phyloP scores from a whole-genome alignment of 2,888 invertebrate species.

The Coenonympha glycerion region DNA sequence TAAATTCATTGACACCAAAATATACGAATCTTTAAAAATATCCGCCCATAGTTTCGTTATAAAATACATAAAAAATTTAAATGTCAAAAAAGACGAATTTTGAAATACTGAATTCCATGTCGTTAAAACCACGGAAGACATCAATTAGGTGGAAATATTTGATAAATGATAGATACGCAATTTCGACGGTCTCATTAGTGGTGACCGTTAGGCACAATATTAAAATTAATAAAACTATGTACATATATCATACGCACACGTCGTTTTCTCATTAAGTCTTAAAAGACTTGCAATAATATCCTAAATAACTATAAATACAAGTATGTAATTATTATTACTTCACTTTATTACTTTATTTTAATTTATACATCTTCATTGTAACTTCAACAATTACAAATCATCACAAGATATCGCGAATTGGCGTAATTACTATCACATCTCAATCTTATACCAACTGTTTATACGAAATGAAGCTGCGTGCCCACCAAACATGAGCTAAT shows the following conservation, averaged over 20 bases:
- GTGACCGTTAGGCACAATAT: neutral
- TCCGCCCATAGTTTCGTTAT: conserved; percentile 11
- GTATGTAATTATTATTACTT: too few species aligned
- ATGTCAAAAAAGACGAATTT: conserved; percentile 11
- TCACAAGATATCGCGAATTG: conserved; percentile 1
- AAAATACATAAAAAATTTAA: conserved; percentile 13
- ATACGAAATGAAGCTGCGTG: neutral
- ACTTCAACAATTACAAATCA: neutral
- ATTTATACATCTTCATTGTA: too few species aligned
- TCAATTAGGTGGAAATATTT: conserved; percentile 36
- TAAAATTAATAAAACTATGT: neutral
- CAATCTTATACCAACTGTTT: neutral
- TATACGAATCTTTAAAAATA: conserved; percentile 13
- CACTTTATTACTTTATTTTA: too few species aligned
- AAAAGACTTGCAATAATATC: neutral
- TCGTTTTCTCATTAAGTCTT: neutral
- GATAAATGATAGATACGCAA: conserved; percentile 11
- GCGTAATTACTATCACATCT: neutral
- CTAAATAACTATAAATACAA: too few species aligned
- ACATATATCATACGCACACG: neutral
- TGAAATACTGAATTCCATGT: conserved; percentile 22
- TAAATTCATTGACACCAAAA: conserved; percentile 20
- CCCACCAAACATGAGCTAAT: too few species aligned
- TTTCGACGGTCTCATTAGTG: conserved; percentile 4
- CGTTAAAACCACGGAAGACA: conserved; percentile 45